Evolutionary conservation across 2,797 vertebrate genomes (phyloP).

Genomic region (Margarornis squamiger): DNA sequence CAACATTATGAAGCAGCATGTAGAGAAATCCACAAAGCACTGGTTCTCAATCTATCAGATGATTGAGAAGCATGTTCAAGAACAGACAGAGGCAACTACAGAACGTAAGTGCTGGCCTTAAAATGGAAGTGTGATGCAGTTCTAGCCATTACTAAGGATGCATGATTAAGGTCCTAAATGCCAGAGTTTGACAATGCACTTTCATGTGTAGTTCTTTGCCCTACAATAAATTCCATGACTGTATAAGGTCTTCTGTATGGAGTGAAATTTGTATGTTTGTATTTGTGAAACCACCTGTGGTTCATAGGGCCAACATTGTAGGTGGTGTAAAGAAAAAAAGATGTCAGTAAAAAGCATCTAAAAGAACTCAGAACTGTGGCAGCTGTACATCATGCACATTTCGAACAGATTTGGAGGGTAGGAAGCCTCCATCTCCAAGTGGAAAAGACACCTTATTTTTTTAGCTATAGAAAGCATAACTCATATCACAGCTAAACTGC

Average conservation of each 20-base stretch:
- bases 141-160: not conserved
- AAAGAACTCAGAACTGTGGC: not conserved
- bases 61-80: conserved; percentile 86
- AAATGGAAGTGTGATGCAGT: not conserved
- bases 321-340: not conserved
- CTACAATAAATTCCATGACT: not conserved
- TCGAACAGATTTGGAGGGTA: not conserved
- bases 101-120: conserved; percentile 74
- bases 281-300: not conserved
- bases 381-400: not conserved
- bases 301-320: not conserved
- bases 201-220: not conserved
- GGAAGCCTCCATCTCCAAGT: not conserved
- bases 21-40: conserved; percentile 88
- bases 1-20: conserved; percentile 85
- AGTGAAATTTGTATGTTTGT: not conserved
- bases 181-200: not conserved
- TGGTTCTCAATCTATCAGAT: conserved; percentile 98
- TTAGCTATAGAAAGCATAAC: not conserved
- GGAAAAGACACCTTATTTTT: not conserved
- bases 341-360: not conserved
- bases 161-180: not conserved
- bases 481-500: not conserved
- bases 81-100: conserved; percentile 68
- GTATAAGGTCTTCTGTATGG: not conserved